These are phyloP conservation scores for Nycticryphes semicollaris DNA, from an alignment of 2,113 vertebrate genomes.

Conservation along the genomic window DNA sequence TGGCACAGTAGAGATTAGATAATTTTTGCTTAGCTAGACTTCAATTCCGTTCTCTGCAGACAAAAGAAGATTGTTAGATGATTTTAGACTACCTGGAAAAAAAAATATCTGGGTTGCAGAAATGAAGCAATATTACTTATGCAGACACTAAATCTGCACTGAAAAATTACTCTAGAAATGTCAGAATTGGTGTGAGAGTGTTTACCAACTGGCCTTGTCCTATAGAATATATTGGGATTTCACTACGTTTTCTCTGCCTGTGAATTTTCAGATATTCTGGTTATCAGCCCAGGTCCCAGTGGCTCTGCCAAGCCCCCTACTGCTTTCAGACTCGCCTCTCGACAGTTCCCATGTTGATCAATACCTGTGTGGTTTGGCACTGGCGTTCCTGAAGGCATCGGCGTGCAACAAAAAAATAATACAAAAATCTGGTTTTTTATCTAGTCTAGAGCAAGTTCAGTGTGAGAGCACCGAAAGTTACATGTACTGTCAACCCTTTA, in stretches of 20 bases:
- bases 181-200: background rate
- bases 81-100: background rate
- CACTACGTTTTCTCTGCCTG: background rate
- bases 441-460: background rate
- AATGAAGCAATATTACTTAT: background rate
- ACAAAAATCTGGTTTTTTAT: background rate
- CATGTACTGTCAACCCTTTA: background rate
- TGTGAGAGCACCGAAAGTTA: background rate
- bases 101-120: background rate
- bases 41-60: background rate
- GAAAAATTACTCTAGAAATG: background rate
- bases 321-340: background rate
- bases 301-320: background rate
- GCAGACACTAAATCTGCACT: background rate
- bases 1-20: background rate
- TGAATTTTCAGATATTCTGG: background rate
- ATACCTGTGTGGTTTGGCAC: background rate
- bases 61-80: background rate
- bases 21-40: background rate
- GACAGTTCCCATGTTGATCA: background rate
- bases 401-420: background rate
- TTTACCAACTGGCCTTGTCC: background rate
- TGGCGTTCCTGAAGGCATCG: background rate
- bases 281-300: background rate
- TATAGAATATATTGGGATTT: background rate